A percentile compares a stretch with the other conserved stretches of the same genome.
These are phyloP conservation scores for Squalus acanthias DNA, from an alignment of 2,797 vertebrate species.

Conservation along the genomic window DNA sequence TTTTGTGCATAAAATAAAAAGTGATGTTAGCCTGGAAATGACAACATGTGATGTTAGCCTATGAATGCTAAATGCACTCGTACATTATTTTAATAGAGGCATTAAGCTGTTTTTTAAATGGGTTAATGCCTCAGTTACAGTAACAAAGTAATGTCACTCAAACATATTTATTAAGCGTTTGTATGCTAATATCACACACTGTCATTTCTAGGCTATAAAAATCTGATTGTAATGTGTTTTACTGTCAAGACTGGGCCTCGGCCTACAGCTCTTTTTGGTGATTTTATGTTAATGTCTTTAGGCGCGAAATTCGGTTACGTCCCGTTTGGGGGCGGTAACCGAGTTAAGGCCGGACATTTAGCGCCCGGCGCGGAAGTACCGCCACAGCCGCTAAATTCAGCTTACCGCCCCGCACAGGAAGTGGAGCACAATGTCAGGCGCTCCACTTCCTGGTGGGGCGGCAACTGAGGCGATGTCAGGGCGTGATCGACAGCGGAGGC, in stretches of 20 bases:
- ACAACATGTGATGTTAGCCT: not conserved
- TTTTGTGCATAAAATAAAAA: not conserved
- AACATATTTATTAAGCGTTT: not conserved
- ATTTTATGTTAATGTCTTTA: not conserved
- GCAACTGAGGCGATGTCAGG: no score
- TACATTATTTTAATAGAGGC: not conserved
- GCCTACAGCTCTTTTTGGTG: not conserved
- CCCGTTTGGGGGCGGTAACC: no score
- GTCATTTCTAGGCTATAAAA: not conserved
- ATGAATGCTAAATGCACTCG: not conserved
- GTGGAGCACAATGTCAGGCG: no score
- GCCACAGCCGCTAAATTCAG: no score
- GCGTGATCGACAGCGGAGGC: no score
- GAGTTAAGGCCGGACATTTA: no score
- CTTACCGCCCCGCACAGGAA: no score
- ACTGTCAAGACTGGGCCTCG: not conserved
- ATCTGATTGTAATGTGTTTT: not conserved
- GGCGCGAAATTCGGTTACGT: no score
- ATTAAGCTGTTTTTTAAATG: not conserved
- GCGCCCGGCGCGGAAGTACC: no score
- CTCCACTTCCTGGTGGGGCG: no score
- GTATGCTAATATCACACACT: not conserved
- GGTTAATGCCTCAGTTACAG: not conserved
- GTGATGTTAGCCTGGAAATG: not conserved
- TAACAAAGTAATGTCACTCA: not conserved